Evolutionary conservation across 2,888 invertebrate genomes (phyloP).

Genomic region (Hartigia nigra): DNA sequence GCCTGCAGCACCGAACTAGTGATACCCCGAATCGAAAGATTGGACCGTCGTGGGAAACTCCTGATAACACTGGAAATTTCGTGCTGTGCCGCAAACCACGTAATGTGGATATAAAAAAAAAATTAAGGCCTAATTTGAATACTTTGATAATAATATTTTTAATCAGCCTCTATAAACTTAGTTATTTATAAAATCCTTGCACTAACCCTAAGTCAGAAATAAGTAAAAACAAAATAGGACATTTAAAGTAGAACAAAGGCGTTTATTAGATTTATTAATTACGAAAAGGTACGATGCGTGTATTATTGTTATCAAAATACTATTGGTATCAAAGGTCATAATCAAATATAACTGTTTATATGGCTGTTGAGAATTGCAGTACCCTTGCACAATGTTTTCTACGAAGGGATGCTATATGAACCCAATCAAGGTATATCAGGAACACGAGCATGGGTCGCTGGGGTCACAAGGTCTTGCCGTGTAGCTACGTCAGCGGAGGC

Average conservation of each 20-base stretch:
- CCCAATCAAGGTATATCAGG: neutral
- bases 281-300: too few relatives aligned
- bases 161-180: neutral
- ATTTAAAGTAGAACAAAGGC: too few relatives aligned
- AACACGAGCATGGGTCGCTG: neutral
- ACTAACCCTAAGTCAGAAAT: neutral
- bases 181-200: neutral
- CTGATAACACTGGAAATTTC: constrained; percentile 38
- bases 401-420: neutral
- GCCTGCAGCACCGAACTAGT: neutral
- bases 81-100: neutral
- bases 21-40: neutral
- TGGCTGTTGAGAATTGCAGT: neutral
- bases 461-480: neutral
- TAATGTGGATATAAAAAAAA: neutral
- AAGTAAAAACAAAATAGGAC: neutral
- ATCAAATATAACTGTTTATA: neutral
- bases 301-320: too few relatives aligned
- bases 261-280: too few relatives aligned
- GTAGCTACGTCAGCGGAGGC: neutral
- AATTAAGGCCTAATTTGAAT: neutral
- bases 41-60: constrained; percentile 7
- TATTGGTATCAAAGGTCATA: too few relatives aligned
- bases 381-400: neutral
- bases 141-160: neutral